Evolutionary conservation across 2,888 invertebrate species (phyloP).

Genomic region (Drosophila borealis): DNA sequence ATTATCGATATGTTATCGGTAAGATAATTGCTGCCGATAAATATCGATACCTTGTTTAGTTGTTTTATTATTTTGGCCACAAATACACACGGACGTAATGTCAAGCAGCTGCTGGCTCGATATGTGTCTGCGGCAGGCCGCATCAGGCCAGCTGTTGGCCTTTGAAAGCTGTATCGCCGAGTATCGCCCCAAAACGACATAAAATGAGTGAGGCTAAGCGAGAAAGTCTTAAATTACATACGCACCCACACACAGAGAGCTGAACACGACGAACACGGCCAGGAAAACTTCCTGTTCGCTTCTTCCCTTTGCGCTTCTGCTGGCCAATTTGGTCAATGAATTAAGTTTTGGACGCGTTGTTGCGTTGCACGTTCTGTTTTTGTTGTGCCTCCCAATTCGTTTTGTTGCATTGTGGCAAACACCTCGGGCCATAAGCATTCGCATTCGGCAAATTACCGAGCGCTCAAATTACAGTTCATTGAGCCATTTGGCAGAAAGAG

Average conservation of each 20-base stretch:
- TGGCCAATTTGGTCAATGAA: constrained; percentile 65
- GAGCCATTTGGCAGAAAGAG: constrained; percentile 68
- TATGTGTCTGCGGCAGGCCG: constrained; percentile 7
- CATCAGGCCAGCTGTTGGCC: constrained; percentile 63
- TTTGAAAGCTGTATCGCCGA: constrained; percentile 29
- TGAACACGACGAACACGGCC: constrained; percentile 9
- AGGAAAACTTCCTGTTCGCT: constrained; percentile 41
- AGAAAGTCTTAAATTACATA: constrained; percentile 79
- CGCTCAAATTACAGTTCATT: constrained; percentile 78
- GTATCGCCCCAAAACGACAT: constrained; percentile 46
- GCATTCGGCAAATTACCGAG: constrained; percentile 59
- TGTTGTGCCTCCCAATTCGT: neutral
- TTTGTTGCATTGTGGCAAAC: constrained; percentile 41
- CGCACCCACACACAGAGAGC: constrained; percentile 62
- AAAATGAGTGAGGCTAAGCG: constrained; percentile 49
- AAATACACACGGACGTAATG: constrained; percentile 9
- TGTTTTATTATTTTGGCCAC: constrained; percentile 8
- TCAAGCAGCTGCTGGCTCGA: constrained; percentile 20
- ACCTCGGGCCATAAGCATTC: constrained; percentile 54
- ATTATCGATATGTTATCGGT: neutral
- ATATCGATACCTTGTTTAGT: constrained; percentile 5
- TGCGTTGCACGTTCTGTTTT: constrained; percentile 27
- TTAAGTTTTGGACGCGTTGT: constrained; percentile 61
- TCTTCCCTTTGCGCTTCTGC: constrained; percentile 29
- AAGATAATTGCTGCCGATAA: neutral